A percentile compares a stretch with the other conserved stretches of the same genome.
Conservation (phyloP, 2,113 vertebrate species). For the Balaenoptera acutorostrata region DNA sequence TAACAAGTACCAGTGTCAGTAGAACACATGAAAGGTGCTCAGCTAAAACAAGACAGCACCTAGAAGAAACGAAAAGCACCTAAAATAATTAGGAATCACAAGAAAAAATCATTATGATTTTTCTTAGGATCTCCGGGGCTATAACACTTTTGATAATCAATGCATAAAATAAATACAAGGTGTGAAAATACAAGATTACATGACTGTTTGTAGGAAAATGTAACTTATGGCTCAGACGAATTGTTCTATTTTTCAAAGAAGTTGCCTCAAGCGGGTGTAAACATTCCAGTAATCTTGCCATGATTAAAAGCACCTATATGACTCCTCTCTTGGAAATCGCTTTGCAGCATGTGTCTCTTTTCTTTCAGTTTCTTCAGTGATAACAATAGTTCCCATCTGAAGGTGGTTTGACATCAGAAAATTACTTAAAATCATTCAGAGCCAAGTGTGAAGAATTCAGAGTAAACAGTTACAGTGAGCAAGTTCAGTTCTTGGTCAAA, state of each 20-base stretch:
- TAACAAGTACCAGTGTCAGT: slow-evolving; percentile 9
- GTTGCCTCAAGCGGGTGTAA: neutral
- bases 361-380: neutral
- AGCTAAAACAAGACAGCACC: neutral
- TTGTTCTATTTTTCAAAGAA: neutral
- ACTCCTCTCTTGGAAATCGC: neutral
- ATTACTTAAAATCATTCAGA: slow-evolving; percentile 12
- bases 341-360: neutral
- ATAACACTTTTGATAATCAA: neutral
- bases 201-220: slow-evolving; percentile 15
- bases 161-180: neutral
- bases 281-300: neutral
- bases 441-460: neutral
- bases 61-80: neutral
- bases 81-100: neutral
- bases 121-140: neutral
- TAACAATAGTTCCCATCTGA: neutral
- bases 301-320: neutral
- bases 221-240: neutral
- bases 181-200: neutral
- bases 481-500: neutral
- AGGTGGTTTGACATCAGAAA: slow-evolving; percentile 6
- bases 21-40: neutral
- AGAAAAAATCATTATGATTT: neutral
- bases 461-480: neutral